These are phyloP conservation scores for Leptogaster cylindrica DNA, from an alignment of 2,888 invertebrate species.

Conservation along the genomic window DNA sequence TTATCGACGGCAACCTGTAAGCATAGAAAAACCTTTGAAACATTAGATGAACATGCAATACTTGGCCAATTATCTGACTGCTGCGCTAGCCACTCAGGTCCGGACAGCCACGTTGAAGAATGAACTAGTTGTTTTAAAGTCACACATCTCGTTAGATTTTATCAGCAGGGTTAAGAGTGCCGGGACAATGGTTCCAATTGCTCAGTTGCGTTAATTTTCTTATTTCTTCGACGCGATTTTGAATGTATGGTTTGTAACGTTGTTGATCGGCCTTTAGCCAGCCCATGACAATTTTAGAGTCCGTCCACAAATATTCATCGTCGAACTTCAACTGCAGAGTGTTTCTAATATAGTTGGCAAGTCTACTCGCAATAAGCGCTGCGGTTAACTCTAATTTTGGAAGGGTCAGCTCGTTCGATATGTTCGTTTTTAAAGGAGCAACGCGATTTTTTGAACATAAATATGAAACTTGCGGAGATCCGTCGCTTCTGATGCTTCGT, in stretches of 20 bases:
- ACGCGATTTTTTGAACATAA: background rate
- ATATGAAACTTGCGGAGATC: background rate
- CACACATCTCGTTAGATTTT: background rate
- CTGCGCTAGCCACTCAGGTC: background rate
- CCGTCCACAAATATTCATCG: background rate
- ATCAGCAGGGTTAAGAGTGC: background rate
- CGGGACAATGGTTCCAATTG: background rate
- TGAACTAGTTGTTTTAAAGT: background rate
- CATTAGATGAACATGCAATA: no score
- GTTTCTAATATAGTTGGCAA: background rate
- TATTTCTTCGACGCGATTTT: background rate
- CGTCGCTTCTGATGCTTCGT: background rate
- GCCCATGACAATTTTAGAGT: background rate
- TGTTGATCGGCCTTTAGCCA: background rate
- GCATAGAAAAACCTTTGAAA: no score
- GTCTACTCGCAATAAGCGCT: background rate
- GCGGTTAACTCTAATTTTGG: background rate
- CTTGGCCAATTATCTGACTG: background rate
- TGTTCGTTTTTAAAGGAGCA: background rate
- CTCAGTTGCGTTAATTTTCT: background rate
- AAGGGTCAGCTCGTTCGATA: background rate
- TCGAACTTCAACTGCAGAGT: background rate
- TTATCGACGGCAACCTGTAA: no score
- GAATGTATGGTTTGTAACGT: background rate
- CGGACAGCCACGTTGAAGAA: background rate